A percentile compares a stretch with the other conserved stretches of the same genome.
Evolutionary conservation across 30 jellyfish, hydroid and myxozoan genomes (phyloP).

Genomic region (Catostylus mosaicus): DNA sequence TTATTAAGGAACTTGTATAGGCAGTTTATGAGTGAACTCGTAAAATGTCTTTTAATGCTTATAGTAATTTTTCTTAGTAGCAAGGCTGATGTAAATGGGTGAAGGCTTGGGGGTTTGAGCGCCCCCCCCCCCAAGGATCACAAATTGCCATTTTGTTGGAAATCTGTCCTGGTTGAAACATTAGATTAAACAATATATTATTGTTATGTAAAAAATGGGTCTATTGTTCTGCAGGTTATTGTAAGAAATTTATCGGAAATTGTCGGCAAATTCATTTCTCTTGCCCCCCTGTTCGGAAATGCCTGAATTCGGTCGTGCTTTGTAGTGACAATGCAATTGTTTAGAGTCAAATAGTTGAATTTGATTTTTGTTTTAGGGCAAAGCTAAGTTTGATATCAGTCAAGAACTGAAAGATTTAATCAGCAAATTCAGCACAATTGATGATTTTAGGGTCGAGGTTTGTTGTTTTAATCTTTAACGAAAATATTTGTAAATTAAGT

Average conservation of each 20-base stretch:
- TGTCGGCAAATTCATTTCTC: not conserved
- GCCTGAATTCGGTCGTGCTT: not conserved
- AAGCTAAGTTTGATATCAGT: slow-evolving; percentile 75
- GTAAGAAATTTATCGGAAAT: not conserved
- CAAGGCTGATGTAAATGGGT: too few species aligned
- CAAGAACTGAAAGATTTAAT: slow-evolving; percentile 65
- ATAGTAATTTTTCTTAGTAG: too few species aligned
- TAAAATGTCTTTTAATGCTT: too few species aligned
- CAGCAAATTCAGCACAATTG: slow-evolving; percentile 74
- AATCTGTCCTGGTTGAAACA: too few species aligned
- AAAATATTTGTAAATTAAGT: not conserved
- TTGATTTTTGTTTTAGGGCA: slow-evolving; percentile 67
- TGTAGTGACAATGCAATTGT: not conserved
- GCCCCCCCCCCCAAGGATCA: too few species aligned
- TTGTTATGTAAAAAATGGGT: not conserved
- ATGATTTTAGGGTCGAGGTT: slow-evolving; percentile 95
- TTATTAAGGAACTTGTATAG: too few species aligned
- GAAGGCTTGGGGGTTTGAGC: too few species aligned
- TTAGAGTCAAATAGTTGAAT: not conserved
- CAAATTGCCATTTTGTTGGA: too few species aligned
- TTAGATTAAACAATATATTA: too few species aligned
- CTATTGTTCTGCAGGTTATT: not conserved
- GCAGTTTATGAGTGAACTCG: too few species aligned
- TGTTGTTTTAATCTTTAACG: not conserved
- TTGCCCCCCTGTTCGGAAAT: not conserved